Conservation (phyloP, 1,140 invertebrate species). For the Zaprionus kolodkinae region DNA sequence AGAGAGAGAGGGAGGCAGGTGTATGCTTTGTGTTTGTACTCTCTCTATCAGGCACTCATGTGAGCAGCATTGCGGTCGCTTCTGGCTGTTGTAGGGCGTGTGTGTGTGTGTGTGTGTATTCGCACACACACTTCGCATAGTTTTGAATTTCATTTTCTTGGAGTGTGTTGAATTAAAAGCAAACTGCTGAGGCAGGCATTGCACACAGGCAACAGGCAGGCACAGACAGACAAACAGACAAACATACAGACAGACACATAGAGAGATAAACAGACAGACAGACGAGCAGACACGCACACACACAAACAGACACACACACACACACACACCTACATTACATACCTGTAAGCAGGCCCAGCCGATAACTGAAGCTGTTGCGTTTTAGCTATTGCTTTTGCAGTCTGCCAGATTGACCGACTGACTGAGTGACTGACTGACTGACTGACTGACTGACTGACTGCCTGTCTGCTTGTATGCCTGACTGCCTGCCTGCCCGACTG, state of each 20-base stretch:
- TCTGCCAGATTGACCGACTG: constrained; percentile 39
- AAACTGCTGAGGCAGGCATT: constrained; percentile 34
- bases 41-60: not conserved
- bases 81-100: constrained; percentile 19
- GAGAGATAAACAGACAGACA: not conserved
- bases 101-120: not conserved
- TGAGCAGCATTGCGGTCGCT: not conserved
- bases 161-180: constrained; percentile 62
- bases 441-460: constrained; percentile 2
- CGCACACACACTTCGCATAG: constrained; percentile 63
- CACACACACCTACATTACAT: not conserved
- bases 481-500: constrained; percentile 9
- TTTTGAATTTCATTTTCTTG: constrained; percentile 75
- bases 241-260: constrained; percentile 4
- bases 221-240: not conserved
- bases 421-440: constrained; percentile 55
- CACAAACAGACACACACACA: not conserved
- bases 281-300: not conserved
- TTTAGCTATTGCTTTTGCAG: constrained; percentile 22
- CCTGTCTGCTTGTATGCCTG: not conserved
- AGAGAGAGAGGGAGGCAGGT: not conserved
- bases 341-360: constrained; percentile 4
- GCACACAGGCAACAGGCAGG: constrained; percentile 4
- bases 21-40: not conserved
- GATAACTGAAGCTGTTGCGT: constrained; percentile 45